Conservation (phyloP, 92 coral and sea anemone genomes). For the Meandrina meandrites region DNA sequence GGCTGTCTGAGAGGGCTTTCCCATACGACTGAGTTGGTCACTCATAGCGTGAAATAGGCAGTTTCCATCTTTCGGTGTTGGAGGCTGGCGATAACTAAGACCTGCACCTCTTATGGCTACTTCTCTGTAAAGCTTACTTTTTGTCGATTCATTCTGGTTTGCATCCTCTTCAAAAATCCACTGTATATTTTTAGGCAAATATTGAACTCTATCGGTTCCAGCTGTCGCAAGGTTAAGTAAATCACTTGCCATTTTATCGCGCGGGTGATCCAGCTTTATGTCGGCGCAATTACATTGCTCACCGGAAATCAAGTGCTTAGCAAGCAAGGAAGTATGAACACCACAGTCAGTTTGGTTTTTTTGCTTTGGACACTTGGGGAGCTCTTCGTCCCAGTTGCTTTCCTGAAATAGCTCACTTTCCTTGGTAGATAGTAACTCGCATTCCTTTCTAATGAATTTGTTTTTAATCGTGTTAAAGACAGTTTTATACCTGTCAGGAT, state of each 20-base stretch:
- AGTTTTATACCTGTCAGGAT: neutral
- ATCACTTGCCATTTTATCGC: conserved; percentile 18
- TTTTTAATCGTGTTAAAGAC: conserved; percentile 26
- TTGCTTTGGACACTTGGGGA: conserved; percentile 36
- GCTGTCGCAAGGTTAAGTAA: conserved; percentile 6
- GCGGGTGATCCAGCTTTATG: neutral
- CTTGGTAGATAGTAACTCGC: neutral
- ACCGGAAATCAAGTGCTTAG: conserved; percentile 17
- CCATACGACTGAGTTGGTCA: conserved; percentile 26
- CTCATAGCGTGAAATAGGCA: conserved; percentile 35
- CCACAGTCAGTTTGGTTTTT: conserved; percentile 32
- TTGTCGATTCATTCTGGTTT: neutral
- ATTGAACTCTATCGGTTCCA: neutral
- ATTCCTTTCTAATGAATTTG: conserved; percentile 11
- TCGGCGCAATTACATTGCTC: neutral
- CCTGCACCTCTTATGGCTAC: conserved; percentile 33
- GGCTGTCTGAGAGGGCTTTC: neutral
- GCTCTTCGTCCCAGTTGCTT: conserved; percentile 24
- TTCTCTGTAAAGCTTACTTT: conserved; percentile 13
- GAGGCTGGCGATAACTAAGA: conserved; percentile 38
- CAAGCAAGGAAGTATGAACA: conserved; percentile 17
- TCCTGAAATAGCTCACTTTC: conserved; percentile 19
- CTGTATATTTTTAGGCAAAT: conserved; percentile 1
- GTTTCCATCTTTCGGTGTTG: conserved; percentile 40
- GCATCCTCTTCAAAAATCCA: neutral